A percentile compares a stretch with the other conserved stretches of the same genome.
phyloP scores from a whole-genome alignment of 2,888 invertebrate species.

The Ischnura elegans region DNA sequence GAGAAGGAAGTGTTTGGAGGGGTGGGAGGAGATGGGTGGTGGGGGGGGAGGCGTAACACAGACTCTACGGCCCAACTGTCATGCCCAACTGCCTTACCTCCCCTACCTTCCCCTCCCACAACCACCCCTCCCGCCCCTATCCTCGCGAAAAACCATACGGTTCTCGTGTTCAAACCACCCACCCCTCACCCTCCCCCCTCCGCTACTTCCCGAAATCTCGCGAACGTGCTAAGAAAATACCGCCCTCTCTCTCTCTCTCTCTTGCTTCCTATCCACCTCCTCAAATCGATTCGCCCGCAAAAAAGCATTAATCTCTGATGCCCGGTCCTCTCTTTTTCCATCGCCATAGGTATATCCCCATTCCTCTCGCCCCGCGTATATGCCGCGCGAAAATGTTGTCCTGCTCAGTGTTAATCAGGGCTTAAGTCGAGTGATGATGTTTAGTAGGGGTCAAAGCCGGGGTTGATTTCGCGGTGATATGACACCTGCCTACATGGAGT shows the following conservation, averaged over 20 bases:
- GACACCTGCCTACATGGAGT: too few species aligned
- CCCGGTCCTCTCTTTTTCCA: neutral
- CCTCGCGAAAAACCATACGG: neutral
- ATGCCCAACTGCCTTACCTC: slow-evolving; percentile 48
- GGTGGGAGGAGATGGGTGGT: neutral
- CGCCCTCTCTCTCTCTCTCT: too few species aligned
- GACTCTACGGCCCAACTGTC: slow-evolving; percentile 58
- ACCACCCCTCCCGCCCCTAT: slow-evolving; percentile 3
- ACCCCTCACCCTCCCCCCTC: too few species aligned
- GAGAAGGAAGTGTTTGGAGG: neutral
- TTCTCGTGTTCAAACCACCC: slow-evolving; percentile 27
- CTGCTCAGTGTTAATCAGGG: too few species aligned
- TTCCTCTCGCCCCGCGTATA: too few species aligned
- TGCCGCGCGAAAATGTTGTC: too few species aligned
- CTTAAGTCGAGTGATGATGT: too few species aligned
- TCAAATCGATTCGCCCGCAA: neutral
- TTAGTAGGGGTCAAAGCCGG: too few species aligned
- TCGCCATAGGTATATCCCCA: too few species aligned
- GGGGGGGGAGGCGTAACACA: neutral
- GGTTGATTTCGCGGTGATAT: too few species aligned
- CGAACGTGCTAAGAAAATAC: slow-evolving; percentile 24
- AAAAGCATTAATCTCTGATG: slow-evolving; percentile 31
- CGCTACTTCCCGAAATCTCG: slow-evolving; percentile 12
- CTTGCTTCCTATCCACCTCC: too few species aligned
- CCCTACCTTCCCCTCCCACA: neutral